Evolutionary conservation across 2,113 vertebrate genomes (phyloP), one percentile per base, ranked within the genome.

Genomic region (Myanophis thanlyinensis): DNA sequence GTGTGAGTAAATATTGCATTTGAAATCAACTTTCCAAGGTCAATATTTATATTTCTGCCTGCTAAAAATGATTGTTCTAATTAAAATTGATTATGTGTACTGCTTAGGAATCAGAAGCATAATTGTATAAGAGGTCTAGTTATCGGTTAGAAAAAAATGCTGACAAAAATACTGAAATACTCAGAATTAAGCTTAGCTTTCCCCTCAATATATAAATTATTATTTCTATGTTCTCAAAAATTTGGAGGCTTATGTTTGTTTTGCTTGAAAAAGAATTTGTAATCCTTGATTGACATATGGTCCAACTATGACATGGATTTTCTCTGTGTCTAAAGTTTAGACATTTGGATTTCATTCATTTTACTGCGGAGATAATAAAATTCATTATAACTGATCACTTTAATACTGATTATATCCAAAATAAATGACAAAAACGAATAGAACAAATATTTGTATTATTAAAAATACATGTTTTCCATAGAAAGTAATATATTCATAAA

Each of bases 41-140:
- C 95, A 93, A 89, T 95, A 62, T 90, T 73, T 94, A 95, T 91
- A 93, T 91, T 90, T 96, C 93, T 93, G 85, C 94, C 49, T 49
- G 91, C 89, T 91, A 96, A 91, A 96, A 96, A 96, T 96, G 93
- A 96, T 96, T 96, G 35, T 96, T 94, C 96, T 96, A 96, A 96
- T 97, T 97, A 95, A 96, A 96, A 97, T 96, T 93, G 94, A 97
- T 96, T 97, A 95, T 95, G 90, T 96, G 91, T 94, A 92, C 94
- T 96, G 94, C 93, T 97, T 96, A 96, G 92, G 94, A 96, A 94
- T 94, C 91, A 95, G 93, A 52, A 93, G 94, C 93, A 94, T 94
- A 96, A 97, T 96, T 59, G 40, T 94, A 96, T 92, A 95, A 96
- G 20, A 46, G 84, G 95, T 93, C 94, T 96, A 90, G 94, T 96